A percentile compares a stretch with the other conserved stretches of the same genome.
These are phyloP conservation scores for Atractosteus spatula DNA, from an alignment of 2,113 vertebrate species.

Conservation along the genomic window DNA sequence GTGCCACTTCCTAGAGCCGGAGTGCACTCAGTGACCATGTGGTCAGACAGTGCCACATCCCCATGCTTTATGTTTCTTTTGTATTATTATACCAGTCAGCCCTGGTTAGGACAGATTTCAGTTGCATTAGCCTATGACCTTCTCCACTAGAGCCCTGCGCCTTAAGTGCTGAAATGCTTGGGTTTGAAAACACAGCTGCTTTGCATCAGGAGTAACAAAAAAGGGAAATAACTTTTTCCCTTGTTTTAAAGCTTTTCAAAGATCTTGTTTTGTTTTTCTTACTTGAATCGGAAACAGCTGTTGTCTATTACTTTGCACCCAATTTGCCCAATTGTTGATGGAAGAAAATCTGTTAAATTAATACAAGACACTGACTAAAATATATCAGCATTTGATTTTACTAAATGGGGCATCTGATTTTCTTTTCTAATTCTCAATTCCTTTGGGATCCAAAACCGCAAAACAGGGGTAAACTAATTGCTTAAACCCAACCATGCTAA, in stretches of 20 bases:
- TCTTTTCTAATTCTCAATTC: not conserved
- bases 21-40: too few relatives aligned
- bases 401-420: not conserved
- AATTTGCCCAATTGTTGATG: slow-evolving; percentile 4
- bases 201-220: slow-evolving; percentile 21
- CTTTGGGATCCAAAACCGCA: not conserved
- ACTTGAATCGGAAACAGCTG: slow-evolving; percentile 20
- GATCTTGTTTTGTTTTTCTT: not conserved
- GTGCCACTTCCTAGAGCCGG: too few relatives aligned
- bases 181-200: slow-evolving; percentile 14
- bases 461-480: not conserved
- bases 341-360: slow-evolving; percentile 10
- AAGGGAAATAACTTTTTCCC: slow-evolving; percentile 23
- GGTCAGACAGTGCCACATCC: not conserved
- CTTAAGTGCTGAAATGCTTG: not conserved
- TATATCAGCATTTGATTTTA: not conserved
- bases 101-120: not conserved
- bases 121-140: not conserved
- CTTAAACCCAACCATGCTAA: not conserved
- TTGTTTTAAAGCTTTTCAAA: slow-evolving; percentile 9
- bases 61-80: not conserved
- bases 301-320: slow-evolving; percentile 20
- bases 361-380: slow-evolving; percentile 4
- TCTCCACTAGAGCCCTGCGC: not conserved
- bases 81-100: not conserved